Evolutionary conservation across 2,113 vertebrate species (phyloP).

Genomic region (Budorcas taxicolor): DNA sequence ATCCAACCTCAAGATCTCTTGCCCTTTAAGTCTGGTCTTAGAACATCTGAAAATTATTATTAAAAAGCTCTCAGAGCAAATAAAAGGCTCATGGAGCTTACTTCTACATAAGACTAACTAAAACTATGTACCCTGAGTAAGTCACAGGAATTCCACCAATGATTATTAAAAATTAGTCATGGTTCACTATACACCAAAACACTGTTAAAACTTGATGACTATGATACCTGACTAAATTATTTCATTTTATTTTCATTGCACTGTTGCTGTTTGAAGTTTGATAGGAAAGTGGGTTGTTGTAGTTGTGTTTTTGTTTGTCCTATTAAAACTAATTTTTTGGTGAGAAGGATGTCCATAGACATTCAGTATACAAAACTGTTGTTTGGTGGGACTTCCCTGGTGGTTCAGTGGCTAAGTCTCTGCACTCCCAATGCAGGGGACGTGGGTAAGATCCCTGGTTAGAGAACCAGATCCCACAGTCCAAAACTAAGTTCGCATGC

Average conservation of each 20-base stretch:
- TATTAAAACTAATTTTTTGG: background rate
- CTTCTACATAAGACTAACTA: background rate
- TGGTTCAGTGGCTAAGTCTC: background rate
- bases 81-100: background rate
- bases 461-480: background rate
- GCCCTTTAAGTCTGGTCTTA: constrained; percentile 56
- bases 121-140: constrained; percentile 8
- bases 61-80: constrained; percentile 47
- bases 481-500: background rate
- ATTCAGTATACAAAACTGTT: background rate
- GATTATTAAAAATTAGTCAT: background rate
- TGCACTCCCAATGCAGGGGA: background rate
- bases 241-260: background rate
- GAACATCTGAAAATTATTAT: constrained; percentile 38
- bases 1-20: constrained; percentile 29
- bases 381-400: background rate
- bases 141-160: constrained; percentile 24
- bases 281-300: background rate
- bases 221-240: background rate
- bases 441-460: background rate
- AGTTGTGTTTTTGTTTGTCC: background rate
- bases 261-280: background rate
- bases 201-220: background rate
- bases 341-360: background rate
- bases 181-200: background rate